Base-by-base conservation (phyloP, 2,888 invertebrate species). In the Physocephala rufipes region DNA sequence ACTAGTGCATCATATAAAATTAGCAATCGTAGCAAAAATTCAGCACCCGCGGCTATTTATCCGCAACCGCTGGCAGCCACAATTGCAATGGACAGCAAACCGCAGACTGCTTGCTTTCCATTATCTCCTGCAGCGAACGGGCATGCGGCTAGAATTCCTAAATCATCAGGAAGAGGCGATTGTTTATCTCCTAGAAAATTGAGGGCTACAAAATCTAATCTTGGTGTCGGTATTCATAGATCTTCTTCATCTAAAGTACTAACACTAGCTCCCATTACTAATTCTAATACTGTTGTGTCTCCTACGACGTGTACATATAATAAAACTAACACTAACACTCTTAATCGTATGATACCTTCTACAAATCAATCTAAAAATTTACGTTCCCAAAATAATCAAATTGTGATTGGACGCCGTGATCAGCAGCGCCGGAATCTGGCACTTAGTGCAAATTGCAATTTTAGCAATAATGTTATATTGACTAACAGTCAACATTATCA, bases 31-130 rank as follows among this genome's bases (percentile, higher is more conserved):
- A 77, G 62, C 47, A 15, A 30, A 67, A 36, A 21, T 21, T 61
- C 72, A 47, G 75, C 73, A 68, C 76, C 76, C 58, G 77, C 77
- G 55, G 79, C 75, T n/a, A 79, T 79, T 64, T 78, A 78, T 74
- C 78, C 76, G 71, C 78, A 77, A 72, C 80, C 78, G 7, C 71
- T 80, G 74, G 79, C 78, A 75, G 78, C 21, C 7, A 68, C 68
- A 24, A 49, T 68, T 3, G 68, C 68, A 13, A 68, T 67, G 71
- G 75, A 82, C 77, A 75, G 76, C 49, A 76, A 78, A 72, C 81
- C 82, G 76, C 79, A 81, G 78, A 76, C 82, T 65, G 78, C 79
- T 78, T 79, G 81, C 79, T 78, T 81, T 70, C 76, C 78, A 73
- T 76, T 78, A 63, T 71, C 76, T 45, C 75, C 75, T 78, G 76